phyloP scores from a whole-genome alignment of 2,888 invertebrate species.

The Drosophila maculinotata region DNA sequence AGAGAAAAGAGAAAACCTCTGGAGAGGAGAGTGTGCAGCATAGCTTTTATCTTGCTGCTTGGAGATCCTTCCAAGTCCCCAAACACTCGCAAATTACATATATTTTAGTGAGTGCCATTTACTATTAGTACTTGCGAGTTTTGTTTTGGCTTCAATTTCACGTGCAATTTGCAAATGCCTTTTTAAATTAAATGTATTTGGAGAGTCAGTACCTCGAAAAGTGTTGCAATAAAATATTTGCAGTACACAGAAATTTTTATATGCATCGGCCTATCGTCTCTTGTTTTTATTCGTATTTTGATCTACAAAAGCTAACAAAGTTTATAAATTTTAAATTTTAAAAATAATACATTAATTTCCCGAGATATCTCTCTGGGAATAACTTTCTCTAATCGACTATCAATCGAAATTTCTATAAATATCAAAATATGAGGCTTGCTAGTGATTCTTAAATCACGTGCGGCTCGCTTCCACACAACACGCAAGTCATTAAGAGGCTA shows the following conservation, averaged over 20 bases:
- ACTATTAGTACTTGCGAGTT: conserved; percentile 1
- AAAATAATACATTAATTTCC: too few species aligned
- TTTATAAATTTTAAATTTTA: too few species aligned
- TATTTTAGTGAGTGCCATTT: conserved; percentile 31
- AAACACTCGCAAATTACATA: conserved; percentile 27
- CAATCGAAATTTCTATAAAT: background rate
- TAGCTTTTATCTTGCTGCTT: conserved; percentile 13
- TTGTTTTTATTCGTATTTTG: too few species aligned
- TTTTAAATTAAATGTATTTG: background rate
- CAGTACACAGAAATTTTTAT: too few species aligned
- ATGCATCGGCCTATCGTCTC: too few species aligned
- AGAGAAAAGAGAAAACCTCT: conserved; percentile 30
- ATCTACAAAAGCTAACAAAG: too few species aligned
- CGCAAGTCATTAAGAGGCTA: conserved; percentile 12
- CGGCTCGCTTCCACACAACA: conserved; percentile 5
- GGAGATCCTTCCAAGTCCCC: conserved; percentile 7
- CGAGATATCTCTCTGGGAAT: background rate
- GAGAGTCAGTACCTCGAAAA: background rate
- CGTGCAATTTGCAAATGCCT: conserved; percentile 40
- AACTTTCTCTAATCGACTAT: conserved; percentile 2
- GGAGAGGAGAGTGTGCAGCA: conserved; percentile 6
- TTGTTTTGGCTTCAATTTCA: conserved; percentile 8
- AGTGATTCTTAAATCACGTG: conserved; percentile 15
- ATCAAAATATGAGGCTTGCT: too few species aligned
- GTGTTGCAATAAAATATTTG: too few species aligned